phyloP scores from a whole-genome alignment of 2,888 invertebrate species.

The Xiphydria camelus region DNA sequence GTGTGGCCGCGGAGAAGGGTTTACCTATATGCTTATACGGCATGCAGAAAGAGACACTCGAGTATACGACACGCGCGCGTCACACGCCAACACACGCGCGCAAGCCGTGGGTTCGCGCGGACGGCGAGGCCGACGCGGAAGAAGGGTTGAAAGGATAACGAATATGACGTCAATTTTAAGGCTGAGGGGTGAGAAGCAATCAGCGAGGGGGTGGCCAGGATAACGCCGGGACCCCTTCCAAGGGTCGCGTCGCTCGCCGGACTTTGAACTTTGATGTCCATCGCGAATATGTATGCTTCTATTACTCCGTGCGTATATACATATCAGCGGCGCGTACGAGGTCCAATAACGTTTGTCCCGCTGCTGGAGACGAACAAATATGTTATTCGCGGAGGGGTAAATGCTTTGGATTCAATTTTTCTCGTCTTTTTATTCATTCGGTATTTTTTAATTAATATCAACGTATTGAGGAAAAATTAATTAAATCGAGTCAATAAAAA shows the following conservation, averaged over 20 bases:
- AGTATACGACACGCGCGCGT: background rate
- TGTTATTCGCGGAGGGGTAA: too few relatives aligned
- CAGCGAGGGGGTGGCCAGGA: constrained; percentile 34
- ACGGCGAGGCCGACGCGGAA: constrained; percentile 32
- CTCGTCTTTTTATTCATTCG: too few relatives aligned
- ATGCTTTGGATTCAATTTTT: too few relatives aligned
- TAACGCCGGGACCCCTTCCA: constrained; percentile 9
- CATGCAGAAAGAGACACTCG: constrained; percentile 35
- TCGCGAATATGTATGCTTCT: constrained; percentile 15
- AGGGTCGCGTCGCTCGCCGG: constrained; percentile 22
- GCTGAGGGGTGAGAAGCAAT: constrained; percentile 51
- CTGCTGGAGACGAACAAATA: too few relatives aligned
- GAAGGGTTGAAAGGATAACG: constrained; percentile 56
- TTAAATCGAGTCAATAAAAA: too few relatives aligned
- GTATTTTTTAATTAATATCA: too few relatives aligned
- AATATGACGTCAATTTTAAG: constrained; percentile 57
- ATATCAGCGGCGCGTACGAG: background rate
- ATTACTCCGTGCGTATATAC: background rate
- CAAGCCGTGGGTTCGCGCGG: too few relatives aligned
- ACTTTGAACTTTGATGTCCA: constrained; percentile 44
- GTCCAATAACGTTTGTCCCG: too few relatives aligned
- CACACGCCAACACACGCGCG: too few relatives aligned
- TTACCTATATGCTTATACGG: constrained; percentile 49
- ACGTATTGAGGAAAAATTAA: too few relatives aligned
- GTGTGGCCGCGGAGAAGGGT: constrained; percentile 39